Percentiles rank a stretch among this genome's conserved stretches.
Conservation (phyloP, 2,113 vertebrate species). For the Gila orcuttii region DNA sequence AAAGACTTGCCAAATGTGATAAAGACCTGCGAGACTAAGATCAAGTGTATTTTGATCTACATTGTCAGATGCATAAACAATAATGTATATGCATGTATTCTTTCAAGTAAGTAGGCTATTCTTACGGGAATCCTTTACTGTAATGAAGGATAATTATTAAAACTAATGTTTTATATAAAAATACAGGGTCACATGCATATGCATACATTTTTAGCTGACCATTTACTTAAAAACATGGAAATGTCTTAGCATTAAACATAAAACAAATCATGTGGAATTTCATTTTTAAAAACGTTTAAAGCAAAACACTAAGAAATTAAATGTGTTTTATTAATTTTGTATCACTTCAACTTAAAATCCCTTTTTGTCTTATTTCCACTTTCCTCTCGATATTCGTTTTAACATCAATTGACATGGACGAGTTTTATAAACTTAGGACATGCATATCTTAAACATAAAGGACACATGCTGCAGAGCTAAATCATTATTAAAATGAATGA, state of each 20-base stretch:
- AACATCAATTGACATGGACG: too few species aligned
- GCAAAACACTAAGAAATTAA: too few species aligned
- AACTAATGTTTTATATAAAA: not conserved
- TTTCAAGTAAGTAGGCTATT: not conserved
- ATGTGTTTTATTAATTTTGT: too few species aligned
- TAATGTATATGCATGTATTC: conserved; percentile 5
- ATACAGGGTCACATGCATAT: not conserved
- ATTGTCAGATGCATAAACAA: conserved; percentile 12
- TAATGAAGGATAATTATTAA: conserved; percentile 2
- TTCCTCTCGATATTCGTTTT: too few species aligned
- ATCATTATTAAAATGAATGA: not conserved
- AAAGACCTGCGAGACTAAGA: conserved; percentile 12
- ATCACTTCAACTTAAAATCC: too few species aligned
- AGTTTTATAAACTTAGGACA: not conserved
- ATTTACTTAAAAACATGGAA: too few species aligned
- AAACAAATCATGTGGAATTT: too few species aligned
- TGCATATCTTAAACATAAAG: not conserved
- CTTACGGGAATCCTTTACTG: not conserved
- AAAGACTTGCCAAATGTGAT: conserved; percentile 52
- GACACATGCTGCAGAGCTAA: not conserved
- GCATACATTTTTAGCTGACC: not conserved
- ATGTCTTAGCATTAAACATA: not conserved
- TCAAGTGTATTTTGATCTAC: not conserved
- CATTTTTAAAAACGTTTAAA: not conserved
- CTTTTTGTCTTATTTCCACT: too few species aligned